These are phyloP conservation scores for Orcinus orca DNA, from an alignment of 2,113 vertebrate genomes.

Conservation along the genomic window DNA sequence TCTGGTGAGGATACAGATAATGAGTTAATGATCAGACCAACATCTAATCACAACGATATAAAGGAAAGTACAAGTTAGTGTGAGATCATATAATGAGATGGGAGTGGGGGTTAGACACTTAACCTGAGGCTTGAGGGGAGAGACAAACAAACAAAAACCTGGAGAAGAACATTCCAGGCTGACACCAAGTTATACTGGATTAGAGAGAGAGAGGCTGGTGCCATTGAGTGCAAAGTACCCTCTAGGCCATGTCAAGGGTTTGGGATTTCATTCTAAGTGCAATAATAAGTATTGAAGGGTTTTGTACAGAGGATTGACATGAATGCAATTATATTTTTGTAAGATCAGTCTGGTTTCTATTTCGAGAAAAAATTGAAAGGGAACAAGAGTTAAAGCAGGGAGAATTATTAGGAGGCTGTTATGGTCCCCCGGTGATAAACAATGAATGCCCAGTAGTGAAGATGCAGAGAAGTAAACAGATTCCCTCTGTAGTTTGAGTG, in stretches of 20 bases:
- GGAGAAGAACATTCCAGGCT: background rate
- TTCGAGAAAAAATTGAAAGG: background rate
- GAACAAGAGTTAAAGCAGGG: background rate
- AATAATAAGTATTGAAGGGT: background rate
- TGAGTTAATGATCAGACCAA: background rate
- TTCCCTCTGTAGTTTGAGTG: background rate
- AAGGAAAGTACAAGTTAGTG: background rate
- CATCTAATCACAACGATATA: background rate
- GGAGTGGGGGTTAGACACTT: background rate
- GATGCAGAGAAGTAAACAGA: background rate
- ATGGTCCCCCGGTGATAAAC: background rate
- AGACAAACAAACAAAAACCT: background rate
- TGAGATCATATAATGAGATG: no score
- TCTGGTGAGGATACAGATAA: background rate
- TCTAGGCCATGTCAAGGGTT: background rate
- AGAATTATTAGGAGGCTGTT: background rate
- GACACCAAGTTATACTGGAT: no score
- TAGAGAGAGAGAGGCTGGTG: background rate
- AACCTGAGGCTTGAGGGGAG: background rate
- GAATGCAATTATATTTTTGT: background rate
- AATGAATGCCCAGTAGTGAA: background rate
- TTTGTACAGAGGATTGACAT: background rate
- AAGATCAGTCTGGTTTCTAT: background rate
- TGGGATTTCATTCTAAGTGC: background rate
- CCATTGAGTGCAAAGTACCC: background rate